A percentile compares a stretch with the other conserved stretches of the same genome.
phyloP scores from a whole-genome alignment of 1,140 invertebrate species.

The Solenopsis invicta region DNA sequence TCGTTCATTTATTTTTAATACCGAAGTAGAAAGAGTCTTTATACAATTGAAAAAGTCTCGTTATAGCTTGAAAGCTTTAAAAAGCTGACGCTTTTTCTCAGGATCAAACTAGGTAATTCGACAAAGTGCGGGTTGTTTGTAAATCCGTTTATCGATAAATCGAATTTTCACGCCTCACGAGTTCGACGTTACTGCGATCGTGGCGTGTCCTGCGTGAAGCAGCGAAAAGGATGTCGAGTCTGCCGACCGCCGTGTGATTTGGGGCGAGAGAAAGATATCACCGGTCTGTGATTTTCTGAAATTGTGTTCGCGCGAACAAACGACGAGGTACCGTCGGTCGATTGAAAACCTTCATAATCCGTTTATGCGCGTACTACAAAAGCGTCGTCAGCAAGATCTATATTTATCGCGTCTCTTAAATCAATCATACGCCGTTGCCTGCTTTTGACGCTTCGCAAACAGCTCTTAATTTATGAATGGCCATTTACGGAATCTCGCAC shows the following conservation, averaged over 20 bases:
- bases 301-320: constrained; percentile 14
- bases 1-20: constrained; percentile 25
- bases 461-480: constrained; percentile 57
- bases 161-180: constrained; percentile 56
- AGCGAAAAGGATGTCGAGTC: constrained; percentile 35
- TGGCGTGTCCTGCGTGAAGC: constrained; percentile 32
- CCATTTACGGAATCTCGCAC: constrained; percentile 5
- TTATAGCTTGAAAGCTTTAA: constrained; percentile 42
- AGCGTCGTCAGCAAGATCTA: constrained; percentile 43
- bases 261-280: constrained; percentile 50
- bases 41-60: constrained; percentile 33
- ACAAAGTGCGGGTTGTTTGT: constrained; percentile 53
- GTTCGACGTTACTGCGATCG: constrained; percentile 9
- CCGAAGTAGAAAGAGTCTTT: background rate
- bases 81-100: constrained; percentile 32
- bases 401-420: constrained; percentile 64
- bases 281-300: constrained; percentile 52
- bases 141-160: constrained; percentile 70
- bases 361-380: constrained; percentile 36
- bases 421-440: constrained; percentile 51
- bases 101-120: constrained; percentile 45
- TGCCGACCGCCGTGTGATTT: constrained; percentile 27
- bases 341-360: constrained; percentile 60
- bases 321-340: constrained; percentile 9
- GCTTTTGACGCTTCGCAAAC: constrained; percentile 43